Percentiles rank a stretch among this genome's conserved stretches.
These are phyloP conservation scores for Equus przewalskii DNA, from an alignment of 2,113 vertebrate genomes.

Conservation along the genomic window DNA sequence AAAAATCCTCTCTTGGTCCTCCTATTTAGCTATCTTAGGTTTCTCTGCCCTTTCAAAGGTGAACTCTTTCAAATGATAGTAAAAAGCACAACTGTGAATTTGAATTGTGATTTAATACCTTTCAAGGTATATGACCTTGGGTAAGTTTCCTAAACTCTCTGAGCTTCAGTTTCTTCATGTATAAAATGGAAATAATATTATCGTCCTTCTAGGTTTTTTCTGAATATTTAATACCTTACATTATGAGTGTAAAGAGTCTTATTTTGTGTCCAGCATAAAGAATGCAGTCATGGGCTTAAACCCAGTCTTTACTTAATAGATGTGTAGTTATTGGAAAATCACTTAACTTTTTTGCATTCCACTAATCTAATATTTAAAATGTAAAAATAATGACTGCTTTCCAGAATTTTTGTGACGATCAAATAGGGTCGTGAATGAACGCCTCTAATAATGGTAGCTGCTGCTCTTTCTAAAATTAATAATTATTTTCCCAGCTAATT, in stretches of 20 bases:
- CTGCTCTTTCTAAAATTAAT: constrained; percentile 8
- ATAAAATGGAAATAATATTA: constrained; percentile 44
- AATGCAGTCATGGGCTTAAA: neutral
- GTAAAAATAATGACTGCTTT: neutral
- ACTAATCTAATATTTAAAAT: neutral
- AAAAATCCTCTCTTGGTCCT: constrained; percentile 18
- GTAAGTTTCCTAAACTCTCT: constrained; percentile 36
- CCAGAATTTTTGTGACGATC: constrained; percentile 4
- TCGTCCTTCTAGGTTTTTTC: neutral
- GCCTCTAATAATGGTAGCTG: neutral
- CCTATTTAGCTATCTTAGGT: neutral
- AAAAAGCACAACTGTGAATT: constrained; percentile 42
- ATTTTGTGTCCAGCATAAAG: neutral
- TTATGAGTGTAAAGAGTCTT: neutral
- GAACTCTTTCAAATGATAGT: constrained; percentile 33
- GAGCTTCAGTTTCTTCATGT: constrained; percentile 44
- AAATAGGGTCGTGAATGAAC: neutral
- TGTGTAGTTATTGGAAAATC: neutral
- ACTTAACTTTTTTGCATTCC: neutral
- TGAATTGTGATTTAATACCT: constrained; percentile 34
- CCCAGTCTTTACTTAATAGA: neutral
- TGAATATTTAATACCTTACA: neutral
- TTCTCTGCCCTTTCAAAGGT: constrained; percentile 48
- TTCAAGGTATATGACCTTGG: constrained; percentile 17
- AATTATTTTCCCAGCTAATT: constrained; percentile 14